Evolutionary conservation across 1,140 invertebrate genomes (phyloP).

Genomic region (Drosophila willistoni): DNA sequence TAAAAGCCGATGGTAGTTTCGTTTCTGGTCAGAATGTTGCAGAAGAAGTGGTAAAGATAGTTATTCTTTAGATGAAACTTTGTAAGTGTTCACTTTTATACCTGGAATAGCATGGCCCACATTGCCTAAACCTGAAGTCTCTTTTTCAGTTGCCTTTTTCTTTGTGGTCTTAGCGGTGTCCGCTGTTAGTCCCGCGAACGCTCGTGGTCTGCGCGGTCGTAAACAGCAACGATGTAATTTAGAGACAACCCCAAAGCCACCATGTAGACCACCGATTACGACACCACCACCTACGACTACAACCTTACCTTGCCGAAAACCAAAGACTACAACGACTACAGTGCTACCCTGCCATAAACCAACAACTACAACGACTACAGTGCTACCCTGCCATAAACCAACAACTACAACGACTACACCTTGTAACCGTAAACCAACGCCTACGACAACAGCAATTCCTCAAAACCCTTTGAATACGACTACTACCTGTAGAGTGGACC

Average conservation of each 20-base stretch:
- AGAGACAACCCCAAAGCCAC: slow-evolving; percentile 10
- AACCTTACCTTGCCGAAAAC: background rate
- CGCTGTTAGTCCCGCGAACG: slow-evolving; percentile 21
- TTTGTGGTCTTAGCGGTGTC: slow-evolving; percentile 46
- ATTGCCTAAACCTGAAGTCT: background rate
- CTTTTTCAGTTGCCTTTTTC: slow-evolving; percentile 46
- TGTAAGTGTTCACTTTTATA: slow-evolving; percentile 44
- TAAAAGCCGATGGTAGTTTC: slow-evolving; percentile 44
- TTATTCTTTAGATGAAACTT: slow-evolving; percentile 55
- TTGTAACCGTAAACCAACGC: background rate
- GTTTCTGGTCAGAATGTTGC: slow-evolving; percentile 30
- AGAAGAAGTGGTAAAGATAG: slow-evolving; percentile 57
- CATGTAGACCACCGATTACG: slow-evolving; percentile 29
- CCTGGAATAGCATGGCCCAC: background rate
- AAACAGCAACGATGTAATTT: slow-evolving; percentile 22
- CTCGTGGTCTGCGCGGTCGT: slow-evolving; percentile 4
- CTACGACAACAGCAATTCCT: no score
- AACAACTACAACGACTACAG: background rate
- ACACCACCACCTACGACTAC: slow-evolving; percentile 21
- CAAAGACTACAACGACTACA: slow-evolving; percentile 6
- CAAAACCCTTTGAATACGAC: no score
- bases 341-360: background rate
- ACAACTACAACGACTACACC: slow-evolving; percentile 8
- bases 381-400: background rate
- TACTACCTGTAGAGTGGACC: no score